Evolutionary conservation across 2,888 invertebrate genomes (phyloP), one percentile per base, ranked within the genome.

Genomic region (Myathropa florea): DNA sequence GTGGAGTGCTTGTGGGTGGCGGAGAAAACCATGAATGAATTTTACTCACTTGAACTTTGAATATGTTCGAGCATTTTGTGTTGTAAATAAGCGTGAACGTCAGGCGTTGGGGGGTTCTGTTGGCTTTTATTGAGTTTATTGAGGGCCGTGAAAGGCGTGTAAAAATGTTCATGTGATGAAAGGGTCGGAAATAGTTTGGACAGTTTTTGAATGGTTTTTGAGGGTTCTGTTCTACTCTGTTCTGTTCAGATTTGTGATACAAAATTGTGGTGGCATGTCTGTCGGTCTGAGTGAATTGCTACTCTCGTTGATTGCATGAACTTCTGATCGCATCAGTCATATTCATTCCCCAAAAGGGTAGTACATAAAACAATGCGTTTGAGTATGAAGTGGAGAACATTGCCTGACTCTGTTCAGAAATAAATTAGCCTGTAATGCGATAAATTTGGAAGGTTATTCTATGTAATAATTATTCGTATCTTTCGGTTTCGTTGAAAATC

Each of bases 41-140:
- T 55, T 55, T 24, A 33, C 55, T 64, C 64, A 64, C 53, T 73
- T 33, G 36, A 64, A 64, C 63, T 63, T 61, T 53, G 53, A 21
- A 61, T n/a, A 72, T 61, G 18, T 33, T 24, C 55, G 26, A 12
- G 36, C 12, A 21, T 55, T 26, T 7, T 55, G 33, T 53, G 53
- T 53, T 21, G 26, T 46, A 30, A 72, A 63, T 72, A 61, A 72
- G 53, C 46, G 36, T 59, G 59, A 70, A 36, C 26, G 61, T 53
- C 60, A 2, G 61, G 24, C 26, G 46, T 26, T n/a, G 23, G 18
- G 3, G 63, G 30, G 33, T 33, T 21, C 55, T 10, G 18, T 21
- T 21, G 23, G 21, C 10, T 36, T 64, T 39, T 14, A 39, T 24
- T 24, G 39, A 39, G 14, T 46, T 26, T 21, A 57, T 57, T 57